These are phyloP conservation scores for Regulus satrapa DNA, from an alignment of 2,113 vertebrate species.

Conservation along the genomic window DNA sequence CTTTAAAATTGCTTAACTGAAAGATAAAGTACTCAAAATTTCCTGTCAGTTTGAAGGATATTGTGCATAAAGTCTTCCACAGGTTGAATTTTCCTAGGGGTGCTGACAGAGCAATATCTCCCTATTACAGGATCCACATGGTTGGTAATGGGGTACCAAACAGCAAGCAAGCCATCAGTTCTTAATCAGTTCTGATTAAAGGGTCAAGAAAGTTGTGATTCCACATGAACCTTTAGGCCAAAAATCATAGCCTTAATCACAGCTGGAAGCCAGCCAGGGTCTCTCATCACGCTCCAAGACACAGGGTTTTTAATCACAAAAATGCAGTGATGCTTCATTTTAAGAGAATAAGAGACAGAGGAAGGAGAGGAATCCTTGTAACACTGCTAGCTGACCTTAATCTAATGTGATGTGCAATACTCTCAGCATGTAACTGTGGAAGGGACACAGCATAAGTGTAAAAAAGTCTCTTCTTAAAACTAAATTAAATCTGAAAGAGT, in stretches of 20 bases:
- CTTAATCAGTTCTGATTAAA: conserved; percentile 38
- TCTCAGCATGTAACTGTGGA: conserved; percentile 6
- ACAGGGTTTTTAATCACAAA: conserved; percentile 45
- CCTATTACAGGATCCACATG: background rate
- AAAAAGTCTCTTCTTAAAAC: conserved; percentile 29
- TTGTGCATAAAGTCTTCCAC: background rate
- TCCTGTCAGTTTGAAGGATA: background rate
- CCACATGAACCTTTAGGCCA: background rate
- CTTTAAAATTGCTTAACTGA: background rate
- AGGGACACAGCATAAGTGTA: background rate
- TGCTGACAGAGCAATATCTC: background rate
- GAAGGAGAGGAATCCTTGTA: background rate
- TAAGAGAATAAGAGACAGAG: background rate
- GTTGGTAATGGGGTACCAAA: background rate
- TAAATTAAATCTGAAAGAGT: conserved; percentile 66
- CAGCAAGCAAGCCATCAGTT: background rate
- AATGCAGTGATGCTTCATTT: background rate
- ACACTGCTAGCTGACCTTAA: conserved; percentile 64
- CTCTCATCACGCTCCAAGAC: background rate
- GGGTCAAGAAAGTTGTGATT: background rate
- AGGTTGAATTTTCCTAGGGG: background rate
- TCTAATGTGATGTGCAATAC: conserved; percentile 48
- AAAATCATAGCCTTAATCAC: background rate
- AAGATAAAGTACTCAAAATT: background rate
- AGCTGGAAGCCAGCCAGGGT: conserved; percentile 4